These are phyloP conservation scores for Euleptes europaea DNA, from an alignment of 2,113 vertebrate species.

Conservation along the genomic window DNA sequence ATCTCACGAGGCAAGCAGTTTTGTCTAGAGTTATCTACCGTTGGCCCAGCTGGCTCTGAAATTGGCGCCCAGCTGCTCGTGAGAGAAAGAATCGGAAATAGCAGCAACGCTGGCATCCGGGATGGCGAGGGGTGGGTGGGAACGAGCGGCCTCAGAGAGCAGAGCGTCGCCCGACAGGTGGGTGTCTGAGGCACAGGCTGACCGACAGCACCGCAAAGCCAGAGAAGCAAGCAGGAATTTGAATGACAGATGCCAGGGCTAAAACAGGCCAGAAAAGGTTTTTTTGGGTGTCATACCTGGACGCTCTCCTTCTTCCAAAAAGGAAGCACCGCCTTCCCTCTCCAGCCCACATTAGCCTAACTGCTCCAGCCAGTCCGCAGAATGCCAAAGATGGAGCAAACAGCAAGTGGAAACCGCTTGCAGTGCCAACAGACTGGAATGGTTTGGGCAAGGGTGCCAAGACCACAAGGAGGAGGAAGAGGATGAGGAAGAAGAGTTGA, in stretches of 20 bases:
- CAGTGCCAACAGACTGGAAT: background rate
- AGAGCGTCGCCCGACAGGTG: background rate
- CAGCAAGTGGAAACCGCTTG: background rate
- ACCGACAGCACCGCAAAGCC: background rate
- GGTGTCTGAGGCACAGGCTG: background rate
- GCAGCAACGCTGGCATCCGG: background rate
- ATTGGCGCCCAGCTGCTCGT: background rate
- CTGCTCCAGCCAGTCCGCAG: background rate
- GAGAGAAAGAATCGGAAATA: background rate
- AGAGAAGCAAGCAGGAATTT: background rate
- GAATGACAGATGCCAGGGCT: background rate
- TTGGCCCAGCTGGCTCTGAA: conserved; percentile 6
- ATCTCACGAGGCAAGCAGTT: background rate
- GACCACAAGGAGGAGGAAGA: too few species aligned
- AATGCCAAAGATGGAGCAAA: background rate
- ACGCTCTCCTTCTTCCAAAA: background rate
- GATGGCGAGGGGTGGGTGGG: too few species aligned
- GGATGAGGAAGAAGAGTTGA: too few species aligned
- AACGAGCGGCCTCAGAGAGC: background rate
- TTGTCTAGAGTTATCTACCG: background rate
- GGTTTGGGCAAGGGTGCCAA: background rate
- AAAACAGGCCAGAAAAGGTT: background rate
- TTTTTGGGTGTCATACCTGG: background rate
- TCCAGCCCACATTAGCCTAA: background rate
- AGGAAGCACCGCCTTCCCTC: background rate